These are phyloP conservation scores for Tringa solitaria DNA, from an alignment of 2,113 vertebrate genomes.

Conservation along the genomic window DNA sequence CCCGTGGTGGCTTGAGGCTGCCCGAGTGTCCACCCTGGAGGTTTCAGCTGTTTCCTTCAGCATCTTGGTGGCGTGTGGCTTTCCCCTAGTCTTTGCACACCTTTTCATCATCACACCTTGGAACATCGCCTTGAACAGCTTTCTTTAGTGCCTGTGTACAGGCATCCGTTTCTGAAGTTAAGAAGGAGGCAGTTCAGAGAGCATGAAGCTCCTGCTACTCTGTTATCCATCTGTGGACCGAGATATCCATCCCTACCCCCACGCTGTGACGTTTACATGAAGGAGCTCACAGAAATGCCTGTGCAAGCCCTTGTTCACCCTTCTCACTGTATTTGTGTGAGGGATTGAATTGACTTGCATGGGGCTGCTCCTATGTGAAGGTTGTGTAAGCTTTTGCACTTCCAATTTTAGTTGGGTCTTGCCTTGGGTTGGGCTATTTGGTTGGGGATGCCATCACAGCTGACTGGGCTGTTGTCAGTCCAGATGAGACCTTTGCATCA, in stretches of 20 bases:
- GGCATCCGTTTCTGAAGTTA: background rate
- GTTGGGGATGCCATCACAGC: background rate
- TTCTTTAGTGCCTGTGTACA: background rate
- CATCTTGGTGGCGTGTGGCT: background rate
- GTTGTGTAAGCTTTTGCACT: background rate
- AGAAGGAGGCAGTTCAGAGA: background rate
- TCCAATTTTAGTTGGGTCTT: background rate
- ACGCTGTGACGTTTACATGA: accelerated
- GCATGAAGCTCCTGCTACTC: background rate
- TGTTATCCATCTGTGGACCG: accelerated
- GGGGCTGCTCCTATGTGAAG: background rate
- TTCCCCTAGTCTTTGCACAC: background rate
- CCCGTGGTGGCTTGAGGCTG: background rate
- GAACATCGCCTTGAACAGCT: background rate
- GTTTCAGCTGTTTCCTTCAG: background rate
- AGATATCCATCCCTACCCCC: background rate
- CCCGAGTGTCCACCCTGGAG: background rate
- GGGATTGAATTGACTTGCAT: background rate
- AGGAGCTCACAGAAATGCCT: background rate
- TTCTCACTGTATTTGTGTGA: background rate
- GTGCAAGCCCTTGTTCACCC: background rate
- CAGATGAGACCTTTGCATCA: background rate
- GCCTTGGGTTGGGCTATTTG: background rate
- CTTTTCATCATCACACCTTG: background rate
- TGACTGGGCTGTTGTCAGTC: background rate